A percentile compares a stretch with the other conserved stretches of the same genome.
These are phyloP conservation scores for Peromyscus californicus DNA, from an alignment of 2,113 vertebrate genomes.

Conservation along the genomic window DNA sequence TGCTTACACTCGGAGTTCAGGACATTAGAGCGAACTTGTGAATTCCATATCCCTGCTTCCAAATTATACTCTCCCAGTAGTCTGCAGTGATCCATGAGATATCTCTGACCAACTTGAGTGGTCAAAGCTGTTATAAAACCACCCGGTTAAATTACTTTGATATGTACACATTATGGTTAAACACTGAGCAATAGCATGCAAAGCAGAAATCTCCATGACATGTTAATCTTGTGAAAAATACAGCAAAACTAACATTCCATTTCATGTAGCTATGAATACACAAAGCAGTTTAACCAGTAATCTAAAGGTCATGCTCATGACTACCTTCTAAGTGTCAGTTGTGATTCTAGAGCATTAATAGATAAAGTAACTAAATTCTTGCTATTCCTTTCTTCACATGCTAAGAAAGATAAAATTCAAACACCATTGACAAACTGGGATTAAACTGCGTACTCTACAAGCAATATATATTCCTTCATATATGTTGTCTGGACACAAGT, in stretches of 20 bases:
- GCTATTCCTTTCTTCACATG: background rate
- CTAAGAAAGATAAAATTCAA: background rate
- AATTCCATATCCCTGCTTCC: accelerated
- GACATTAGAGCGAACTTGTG: background rate
- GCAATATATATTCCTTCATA: background rate
- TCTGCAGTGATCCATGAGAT: background rate
- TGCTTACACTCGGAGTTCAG: background rate
- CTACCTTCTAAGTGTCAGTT: background rate
- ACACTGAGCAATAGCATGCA: background rate
- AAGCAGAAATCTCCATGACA: background rate
- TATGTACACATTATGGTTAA: background rate
- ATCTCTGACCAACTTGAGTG: background rate
- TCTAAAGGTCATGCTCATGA: background rate
- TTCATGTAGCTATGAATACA: background rate
- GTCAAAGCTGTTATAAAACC: background rate
- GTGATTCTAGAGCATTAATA: background rate
- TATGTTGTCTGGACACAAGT: background rate
- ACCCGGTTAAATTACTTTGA: background rate
- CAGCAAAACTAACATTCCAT: background rate
- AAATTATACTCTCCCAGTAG: background rate
- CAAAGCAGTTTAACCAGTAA: background rate
- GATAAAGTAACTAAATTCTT: background rate
- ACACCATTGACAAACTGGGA: background rate
- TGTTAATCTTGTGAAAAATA: background rate
- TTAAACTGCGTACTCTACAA: background rate